Percentiles rank a stretch among this genome's conserved stretches.
phyloP scores from a whole-genome alignment of 2,113 vertebrate species.

The Nothobranchius kuhntae region DNA sequence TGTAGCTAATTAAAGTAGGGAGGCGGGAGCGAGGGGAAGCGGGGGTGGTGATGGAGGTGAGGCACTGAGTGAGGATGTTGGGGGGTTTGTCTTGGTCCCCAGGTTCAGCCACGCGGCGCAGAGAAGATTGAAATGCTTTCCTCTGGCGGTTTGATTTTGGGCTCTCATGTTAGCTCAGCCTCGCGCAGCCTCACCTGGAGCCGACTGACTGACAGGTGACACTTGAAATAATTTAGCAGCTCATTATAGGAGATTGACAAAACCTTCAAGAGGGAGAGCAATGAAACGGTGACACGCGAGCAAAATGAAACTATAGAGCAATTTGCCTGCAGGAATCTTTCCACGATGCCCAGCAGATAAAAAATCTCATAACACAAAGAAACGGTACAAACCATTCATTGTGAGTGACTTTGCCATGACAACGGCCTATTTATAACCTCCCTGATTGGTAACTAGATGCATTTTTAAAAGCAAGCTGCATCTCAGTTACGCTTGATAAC shows the following conservation, averaged over 20 bases:
- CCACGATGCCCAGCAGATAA: conserved; percentile 11
- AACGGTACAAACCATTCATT: conserved; percentile 1
- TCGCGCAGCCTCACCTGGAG: conserved; percentile 63
- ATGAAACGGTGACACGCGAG: neutral
- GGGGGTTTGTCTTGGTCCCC: conserved; percentile 52
- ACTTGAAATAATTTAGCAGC: conserved; percentile 65
- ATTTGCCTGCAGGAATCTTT: no score
- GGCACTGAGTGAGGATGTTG: conserved; percentile 25
- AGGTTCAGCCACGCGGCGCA: conserved; percentile 18
- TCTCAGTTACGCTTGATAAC: neutral
- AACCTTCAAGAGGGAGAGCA: conserved; percentile 20
- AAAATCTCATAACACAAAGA: conserved; percentile 14
- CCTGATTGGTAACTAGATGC: neutral
- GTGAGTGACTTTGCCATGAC: conserved; percentile 19
- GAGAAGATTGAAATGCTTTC: conserved; percentile 72
- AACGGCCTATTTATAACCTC: conserved; percentile 23
- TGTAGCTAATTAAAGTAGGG: conserved; percentile 77
- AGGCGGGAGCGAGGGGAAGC: conserved; percentile 31
- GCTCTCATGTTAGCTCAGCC: conserved; percentile 52
- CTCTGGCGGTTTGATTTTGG: conserved; percentile 40
- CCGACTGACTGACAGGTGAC: conserved; percentile 73
- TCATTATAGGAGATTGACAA: conserved; percentile 45
- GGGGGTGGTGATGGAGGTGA: conserved; percentile 39
- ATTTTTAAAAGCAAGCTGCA: neutral
- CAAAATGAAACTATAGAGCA: conserved; percentile 15